Conservation (phyloP, 2,888 invertebrate genomes). For the Bombyx huttoni region DNA sequence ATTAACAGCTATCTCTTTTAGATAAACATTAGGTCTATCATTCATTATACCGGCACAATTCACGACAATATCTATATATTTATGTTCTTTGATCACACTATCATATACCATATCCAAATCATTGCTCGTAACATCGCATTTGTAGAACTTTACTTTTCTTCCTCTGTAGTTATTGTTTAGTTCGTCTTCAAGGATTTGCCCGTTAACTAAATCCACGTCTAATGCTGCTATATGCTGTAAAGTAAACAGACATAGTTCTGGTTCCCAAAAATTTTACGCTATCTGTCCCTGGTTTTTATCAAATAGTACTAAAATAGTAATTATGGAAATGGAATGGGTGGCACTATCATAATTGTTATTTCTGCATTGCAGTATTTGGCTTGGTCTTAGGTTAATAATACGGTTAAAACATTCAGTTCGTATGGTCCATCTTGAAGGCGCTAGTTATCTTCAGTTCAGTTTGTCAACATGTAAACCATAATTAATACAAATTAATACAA, state of each 20-base stretch:
- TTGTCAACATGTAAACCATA: no score
- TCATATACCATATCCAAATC: constrained; percentile 28
- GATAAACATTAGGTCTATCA: constrained; percentile 31
- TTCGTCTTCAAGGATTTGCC: constrained; percentile 23
- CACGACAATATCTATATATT: constrained; percentile 42
- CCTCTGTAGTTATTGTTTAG: constrained; percentile 21
- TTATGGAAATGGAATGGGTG: no score
- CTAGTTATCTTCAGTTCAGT: no score
- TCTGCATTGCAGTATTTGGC: no score
- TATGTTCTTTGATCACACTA: constrained; percentile 23
- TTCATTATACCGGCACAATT: constrained; percentile 54
- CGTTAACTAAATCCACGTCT: constrained; percentile 25
- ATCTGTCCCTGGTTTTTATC: no score
- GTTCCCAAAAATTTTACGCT: neutral
- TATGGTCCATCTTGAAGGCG: no score
- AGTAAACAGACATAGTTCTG: neutral
- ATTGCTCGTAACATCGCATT: constrained; percentile 35
- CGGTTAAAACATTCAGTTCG: no score
- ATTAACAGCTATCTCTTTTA: constrained; percentile 45
- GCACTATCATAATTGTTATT: no score
- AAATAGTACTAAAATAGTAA: no score
- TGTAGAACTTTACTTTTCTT: constrained; percentile 26
- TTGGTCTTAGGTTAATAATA: no score
- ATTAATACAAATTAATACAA: no score
- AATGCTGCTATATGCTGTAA: constrained; percentile 38